Evolutionary conservation across 2,797 vertebrate genomes (phyloP), one percentile per base, ranked within the genome.

Genomic region (Meda fulgida): DNA sequence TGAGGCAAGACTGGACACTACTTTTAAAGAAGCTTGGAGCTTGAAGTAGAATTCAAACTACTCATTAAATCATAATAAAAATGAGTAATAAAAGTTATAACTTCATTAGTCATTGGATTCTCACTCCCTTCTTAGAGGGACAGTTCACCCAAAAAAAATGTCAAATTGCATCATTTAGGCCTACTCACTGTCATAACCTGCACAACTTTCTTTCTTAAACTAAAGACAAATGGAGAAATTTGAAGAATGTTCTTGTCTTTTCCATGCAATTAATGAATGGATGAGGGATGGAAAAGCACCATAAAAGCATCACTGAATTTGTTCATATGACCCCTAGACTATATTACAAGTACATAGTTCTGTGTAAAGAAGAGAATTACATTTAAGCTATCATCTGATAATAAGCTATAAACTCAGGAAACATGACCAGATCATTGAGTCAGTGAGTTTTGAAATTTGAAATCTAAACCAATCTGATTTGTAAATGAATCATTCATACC

Each of bases 1-100:
- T 26, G 66, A 84, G 65, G 29, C 26, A 60, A 65, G n/a, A 63
- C 13, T 46, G 51, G 38, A 71, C n/a, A 48, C 26, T 29, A 43
- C 26, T 18, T 31, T 31, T 0, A 78, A 60, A 48, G 10, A 40
- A n/a, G 26, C 7, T 29, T 46, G 31, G 14, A 72, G n/a, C 31
- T 65, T 13, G n/a, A n/a, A n/a, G n/a, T n/a, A n/a, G n/a, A n/a
- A 36, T 83, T 83, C 9, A 75, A 38, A 14, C 29, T 83, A 66
- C 6, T 65, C 43, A 29, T 36, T 9, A 36, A 55, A 36, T 23
- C 13, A 53, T 34, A 40, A 43, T 29, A 58, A 5, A 58, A 78
- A n/a, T 0, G n/a, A 65, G 36, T 60, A 29, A 66, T 43, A 48
- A 48, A 65, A 65, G 19, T 18, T 73, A 60, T 23, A 58, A 46